Evolutionary conservation across 64 coral and sea anemone species (phyloP), one percentile per base, ranked within the genome.

Genomic region (Catalaphyllia jardinei): DNA sequence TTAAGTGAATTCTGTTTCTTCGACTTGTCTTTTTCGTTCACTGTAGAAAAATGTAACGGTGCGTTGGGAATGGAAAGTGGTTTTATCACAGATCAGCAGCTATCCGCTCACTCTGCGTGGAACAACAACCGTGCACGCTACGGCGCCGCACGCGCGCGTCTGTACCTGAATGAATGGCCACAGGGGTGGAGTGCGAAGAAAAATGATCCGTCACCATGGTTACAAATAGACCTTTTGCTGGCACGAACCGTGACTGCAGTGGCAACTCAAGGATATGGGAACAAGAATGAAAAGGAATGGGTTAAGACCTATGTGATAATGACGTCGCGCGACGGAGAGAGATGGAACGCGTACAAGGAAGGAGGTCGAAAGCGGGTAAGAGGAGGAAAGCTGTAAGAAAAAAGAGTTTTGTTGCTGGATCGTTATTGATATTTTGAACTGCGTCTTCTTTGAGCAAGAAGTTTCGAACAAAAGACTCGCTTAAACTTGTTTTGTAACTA

Each of bases 201-300:
- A 30, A 86, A 72, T 19, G 95, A 97, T 67, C 95, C 77, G 11
- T 67, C 86, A 29, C 91, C 91, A 6, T 97, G 95, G 95, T 28
- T 97, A 75, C 91, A 97, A 60, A 88, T 97, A n/a, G 83, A 97
- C 24, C 61, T 97, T 18, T 82, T 62, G 0, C 19, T 42, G 12
- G 62, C 19, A 31, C 89, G 59, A 35, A 84, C 83, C 27, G 92
- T 97, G 6, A 97, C 91, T 18, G 88, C 75, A 15, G 74, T 93
- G 19, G 83, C 91, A 62, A 97, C 95, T 0, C 95, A 97, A 25
- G 95, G 95, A 24, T 88, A 91, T 80, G 95, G 95, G 30, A 63
- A 74, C 31, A 77, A 78, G 19, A 82, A 79, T 8, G 57, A 72
- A 2, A n/a, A 60, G 10, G 91, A 93, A 83, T 97, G 95, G 95